A percentile compares a stretch with the other conserved stretches of the same genome.
Evolutionary conservation across 2,797 vertebrate genomes (phyloP).

Genomic region (Synanceia verrucosa): DNA sequence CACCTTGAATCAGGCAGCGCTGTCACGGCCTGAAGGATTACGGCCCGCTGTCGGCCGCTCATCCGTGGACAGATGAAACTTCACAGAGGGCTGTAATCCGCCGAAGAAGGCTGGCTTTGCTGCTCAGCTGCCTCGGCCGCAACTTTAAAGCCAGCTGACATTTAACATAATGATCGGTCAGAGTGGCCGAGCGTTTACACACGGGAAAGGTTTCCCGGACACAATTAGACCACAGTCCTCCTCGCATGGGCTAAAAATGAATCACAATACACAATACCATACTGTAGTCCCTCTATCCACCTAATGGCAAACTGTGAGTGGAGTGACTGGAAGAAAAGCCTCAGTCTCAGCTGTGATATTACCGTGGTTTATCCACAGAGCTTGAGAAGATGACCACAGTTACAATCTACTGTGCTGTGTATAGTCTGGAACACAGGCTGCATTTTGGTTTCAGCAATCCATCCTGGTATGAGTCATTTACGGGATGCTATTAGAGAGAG

Average conservation of each 20-base stretch:
- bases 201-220: slow-evolving; percentile 77
- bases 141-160: slow-evolving; percentile 77
- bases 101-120: slow-evolving; percentile 68
- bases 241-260: slow-evolving; percentile 73
- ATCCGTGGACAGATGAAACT: slow-evolving; percentile 72
- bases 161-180: slow-evolving; percentile 81
- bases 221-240: slow-evolving; percentile 75
- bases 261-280: slow-evolving; percentile 75
- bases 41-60: slow-evolving; percentile 60
- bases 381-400: slow-evolving; percentile 70
- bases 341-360: slow-evolving; percentile 74
- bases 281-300: slow-evolving; percentile 64
- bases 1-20: slow-evolving; percentile 69
- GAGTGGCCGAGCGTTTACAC: slow-evolving; percentile 73
- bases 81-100: slow-evolving; percentile 76
- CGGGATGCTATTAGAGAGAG: slow-evolving; percentile 58
- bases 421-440: slow-evolving; percentile 64
- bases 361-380: slow-evolving; percentile 70
- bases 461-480: slow-evolving; percentile 70
- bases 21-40: slow-evolving; percentile 67
- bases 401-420: slow-evolving; percentile 64
- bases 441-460: slow-evolving; percentile 66
- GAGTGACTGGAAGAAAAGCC: slow-evolving; percentile 80
- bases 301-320: slow-evolving; percentile 76
- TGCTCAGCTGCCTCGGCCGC: slow-evolving; percentile 71